Percentiles rank a stretch among this genome's conserved stretches.
These are phyloP conservation scores for Drosophila melanosoma DNA, from an alignment of 2,888 invertebrate genomes.

Conservation along the genomic window DNA sequence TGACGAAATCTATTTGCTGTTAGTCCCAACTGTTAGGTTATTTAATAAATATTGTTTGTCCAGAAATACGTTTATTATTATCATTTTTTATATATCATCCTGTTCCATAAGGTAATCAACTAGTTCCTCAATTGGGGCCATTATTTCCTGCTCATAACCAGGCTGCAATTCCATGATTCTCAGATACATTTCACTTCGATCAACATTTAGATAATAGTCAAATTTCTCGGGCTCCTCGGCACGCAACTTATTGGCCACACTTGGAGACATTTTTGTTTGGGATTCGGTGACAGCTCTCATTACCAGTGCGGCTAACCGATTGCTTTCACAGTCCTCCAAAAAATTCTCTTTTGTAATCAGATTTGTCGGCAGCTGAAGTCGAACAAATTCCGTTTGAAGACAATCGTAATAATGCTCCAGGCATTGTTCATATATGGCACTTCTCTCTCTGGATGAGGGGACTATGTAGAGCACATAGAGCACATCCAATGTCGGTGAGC, in stretches of 20 bases:
- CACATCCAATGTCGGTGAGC: constrained; percentile 86
- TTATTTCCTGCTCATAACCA: constrained; percentile 77
- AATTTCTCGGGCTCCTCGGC: constrained; percentile 81
- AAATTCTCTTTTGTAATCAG: constrained; percentile 82
- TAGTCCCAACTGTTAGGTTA: constrained; percentile 30
- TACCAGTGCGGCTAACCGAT: constrained; percentile 81
- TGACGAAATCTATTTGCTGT: constrained; percentile 41
- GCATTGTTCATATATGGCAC: constrained; percentile 80
- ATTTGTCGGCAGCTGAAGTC: constrained; percentile 26
- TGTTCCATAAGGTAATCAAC: constrained; percentile 71
- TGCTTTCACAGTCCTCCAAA: constrained; percentile 77
- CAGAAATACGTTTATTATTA: neutral
- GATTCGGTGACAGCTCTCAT: constrained; percentile 83
- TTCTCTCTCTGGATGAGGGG: constrained; percentile 82
- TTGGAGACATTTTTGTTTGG: constrained; percentile 82
- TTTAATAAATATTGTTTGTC: constrained; percentile 34
- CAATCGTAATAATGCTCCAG: constrained; percentile 84
- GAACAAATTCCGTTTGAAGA: constrained; percentile 62
- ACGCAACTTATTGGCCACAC: constrained; percentile 80
- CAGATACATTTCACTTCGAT: constrained; percentile 84
- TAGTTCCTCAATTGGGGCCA: constrained; percentile 78
- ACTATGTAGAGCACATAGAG: constrained; percentile 85
- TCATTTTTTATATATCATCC: constrained; percentile 3
- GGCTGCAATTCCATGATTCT: constrained; percentile 81
- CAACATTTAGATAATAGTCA: constrained; percentile 83